Base-by-base conservation (phyloP, 2,113 vertebrate genomes). In the Poeciliopsis turrubarensis region DNA sequence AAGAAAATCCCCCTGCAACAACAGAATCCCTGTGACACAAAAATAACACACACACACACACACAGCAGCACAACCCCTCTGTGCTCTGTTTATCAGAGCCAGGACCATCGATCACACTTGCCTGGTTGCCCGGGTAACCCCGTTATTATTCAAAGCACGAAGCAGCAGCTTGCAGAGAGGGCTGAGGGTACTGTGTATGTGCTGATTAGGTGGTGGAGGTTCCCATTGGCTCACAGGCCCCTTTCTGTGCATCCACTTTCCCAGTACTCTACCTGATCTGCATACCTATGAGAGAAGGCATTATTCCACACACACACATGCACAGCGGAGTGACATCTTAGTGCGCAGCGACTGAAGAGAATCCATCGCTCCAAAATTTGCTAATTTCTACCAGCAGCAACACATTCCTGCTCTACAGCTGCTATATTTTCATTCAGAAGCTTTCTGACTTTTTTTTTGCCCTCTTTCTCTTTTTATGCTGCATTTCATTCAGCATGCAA, bases 71-170 rank as follows among this genome's bases (percentile, higher is more conserved):
- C 79, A 60, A 74, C 71, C n/a, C 31, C 77, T 73, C 77, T 68
- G 79, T 71, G 87, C 82, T 86, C 83, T 87, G 86, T 90, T 93
- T 92, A 92, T 91, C 87, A 87, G 83, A 78, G 77, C 84, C 79
- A 60, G 78, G 82, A 71, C 82, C 90, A 92, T 92, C 83, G 81
- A 91, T 92, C 91, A 92, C 88, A 82, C 77, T 34, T 65, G 84
- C 82, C 75, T 82, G 82, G 92, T 93, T 93, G 90, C 91, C 91
- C 69, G 75, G 91, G 92, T 91, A 93, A 92, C 91, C 89, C 85
- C 8, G 62, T 92, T 92, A 92, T 88, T 92, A 93, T 93, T 93
- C 92, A 90, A 87, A 86, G 87, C 91, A 93, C 89, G 88, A 72
- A 86, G 87, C 78, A 81, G 70, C 37, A 79, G 89, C 90, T 88